phyloP scores from a whole-genome alignment of 2,797 vertebrate species.

The Lycodopsis pacificus region DNA sequence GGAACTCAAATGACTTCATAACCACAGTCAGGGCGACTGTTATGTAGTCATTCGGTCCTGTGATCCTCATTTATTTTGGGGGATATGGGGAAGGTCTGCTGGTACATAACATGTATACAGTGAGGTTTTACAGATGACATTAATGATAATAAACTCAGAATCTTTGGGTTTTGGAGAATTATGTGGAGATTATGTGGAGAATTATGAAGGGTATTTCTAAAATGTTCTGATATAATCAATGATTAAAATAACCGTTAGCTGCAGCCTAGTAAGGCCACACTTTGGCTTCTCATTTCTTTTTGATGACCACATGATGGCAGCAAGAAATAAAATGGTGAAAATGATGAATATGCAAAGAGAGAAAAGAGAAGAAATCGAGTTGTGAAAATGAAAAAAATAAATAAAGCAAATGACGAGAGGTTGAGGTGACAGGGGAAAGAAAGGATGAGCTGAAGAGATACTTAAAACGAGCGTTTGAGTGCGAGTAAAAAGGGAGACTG shows the following conservation, averaged over 20 bases:
- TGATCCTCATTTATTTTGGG: background rate
- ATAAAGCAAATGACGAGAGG: background rate
- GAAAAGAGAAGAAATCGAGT: conserved; percentile 9
- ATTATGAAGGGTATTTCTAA: background rate
- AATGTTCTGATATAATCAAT: background rate
- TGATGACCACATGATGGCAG: background rate
- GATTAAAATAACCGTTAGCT: background rate
- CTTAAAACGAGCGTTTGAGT: conserved; percentile 13
- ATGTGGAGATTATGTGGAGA: no score
- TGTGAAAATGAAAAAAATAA: conserved; percentile 28
- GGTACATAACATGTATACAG: no score
- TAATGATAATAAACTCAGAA: background rate
- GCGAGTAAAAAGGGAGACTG: conserved; percentile 15
- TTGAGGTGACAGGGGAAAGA: conserved; percentile 1
- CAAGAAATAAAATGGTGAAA: background rate
- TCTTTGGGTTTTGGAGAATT: background rate
- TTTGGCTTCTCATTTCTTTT: background rate
- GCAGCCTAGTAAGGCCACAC: background rate
- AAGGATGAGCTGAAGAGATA: conserved; percentile 22
- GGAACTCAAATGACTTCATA: no score
- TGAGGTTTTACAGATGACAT: background rate
- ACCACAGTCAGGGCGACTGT: no score
- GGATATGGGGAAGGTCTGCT: background rate
- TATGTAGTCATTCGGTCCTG: no score
- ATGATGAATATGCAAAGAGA: background rate